Evolutionary conservation across 2,797 vertebrate genomes (phyloP), one percentile per base, ranked within the genome.

Genomic region (Phataginus tricuspis): DNA sequence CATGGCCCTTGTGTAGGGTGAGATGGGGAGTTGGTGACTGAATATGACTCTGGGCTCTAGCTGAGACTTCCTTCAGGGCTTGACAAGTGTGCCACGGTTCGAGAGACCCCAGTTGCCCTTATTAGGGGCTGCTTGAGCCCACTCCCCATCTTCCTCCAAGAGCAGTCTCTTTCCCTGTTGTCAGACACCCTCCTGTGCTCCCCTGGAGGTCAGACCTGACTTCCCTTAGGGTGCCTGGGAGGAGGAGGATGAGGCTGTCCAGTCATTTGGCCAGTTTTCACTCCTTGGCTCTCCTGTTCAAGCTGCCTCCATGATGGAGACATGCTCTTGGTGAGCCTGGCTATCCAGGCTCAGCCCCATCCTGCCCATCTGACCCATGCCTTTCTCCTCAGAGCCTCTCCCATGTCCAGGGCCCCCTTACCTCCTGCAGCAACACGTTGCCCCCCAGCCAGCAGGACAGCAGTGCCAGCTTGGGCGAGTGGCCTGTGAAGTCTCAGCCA

Each of bases 331-430:
- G 69, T 25, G 45, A 83, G 21, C 25, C 14, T 9, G 14, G 84
- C 29, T 25, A 29, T n/a, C 49, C 19, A 19, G 45, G 75, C 39
- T 68, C 19, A 21, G 84, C 6, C 16, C 7, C 0, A 0, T 66
- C 23, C 6, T 9, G 2, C 19, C 18, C 37, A 68, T 19, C 34
- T 21, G 7, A 63, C n/a, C 16, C 23, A 37, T 42, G 13, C 59
- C 25, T 19, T 11, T 51, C 59, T 31, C 13, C 45, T 34, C 29
- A 23, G 9, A 66, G 19, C 42, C 25, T 61, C 13, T 37, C 39
- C 21, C 0, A 0, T 29, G 53, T 19, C 45, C 45, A 12, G 45
- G 18, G 19, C 23, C 7, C 55, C 9, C 13, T 15, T 37, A 25
- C 5, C 57, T 66, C 82, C 64, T 37, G 72, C 12, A 71, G 42